A percentile compares a stretch with the other conserved stretches of the same genome.
phyloP scores from a whole-genome alignment of 2,113 vertebrate species.

The Galbula dea region DNA sequence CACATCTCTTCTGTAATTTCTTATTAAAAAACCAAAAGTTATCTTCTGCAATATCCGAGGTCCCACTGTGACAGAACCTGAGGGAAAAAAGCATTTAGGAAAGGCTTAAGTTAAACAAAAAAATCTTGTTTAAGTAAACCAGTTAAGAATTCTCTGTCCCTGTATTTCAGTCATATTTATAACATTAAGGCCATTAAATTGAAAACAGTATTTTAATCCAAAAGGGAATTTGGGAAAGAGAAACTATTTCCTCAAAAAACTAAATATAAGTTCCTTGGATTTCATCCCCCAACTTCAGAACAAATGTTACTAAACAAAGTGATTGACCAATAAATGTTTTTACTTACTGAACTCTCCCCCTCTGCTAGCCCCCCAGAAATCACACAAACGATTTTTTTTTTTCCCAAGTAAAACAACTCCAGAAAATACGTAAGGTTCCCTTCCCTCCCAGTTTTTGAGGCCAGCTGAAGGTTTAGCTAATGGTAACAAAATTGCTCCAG shows the following conservation, averaged over 20 bases:
- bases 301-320: background rate
- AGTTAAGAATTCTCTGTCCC: background rate
- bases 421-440: background rate
- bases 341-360: background rate
- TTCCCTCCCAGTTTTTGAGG: background rate
- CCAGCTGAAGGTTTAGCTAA: background rate
- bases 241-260: background rate
- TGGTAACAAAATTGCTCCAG: rapidly evolving
- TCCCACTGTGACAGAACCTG: background rate
- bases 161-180: background rate
- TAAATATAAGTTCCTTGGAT: background rate
- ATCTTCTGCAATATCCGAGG: background rate
- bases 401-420: background rate
- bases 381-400: background rate
- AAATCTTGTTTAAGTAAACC: background rate
- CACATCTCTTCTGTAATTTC: background rate
- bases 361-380: background rate
- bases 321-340: background rate
- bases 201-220: background rate
- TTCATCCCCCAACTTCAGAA: background rate
- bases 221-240: background rate
- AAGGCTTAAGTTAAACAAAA: background rate
- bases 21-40: background rate
- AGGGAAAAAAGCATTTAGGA: background rate
- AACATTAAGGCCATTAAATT: background rate